phyloP scores from a whole-genome alignment of 1,140 invertebrate genomes.

The Heliothis virescens region DNA sequence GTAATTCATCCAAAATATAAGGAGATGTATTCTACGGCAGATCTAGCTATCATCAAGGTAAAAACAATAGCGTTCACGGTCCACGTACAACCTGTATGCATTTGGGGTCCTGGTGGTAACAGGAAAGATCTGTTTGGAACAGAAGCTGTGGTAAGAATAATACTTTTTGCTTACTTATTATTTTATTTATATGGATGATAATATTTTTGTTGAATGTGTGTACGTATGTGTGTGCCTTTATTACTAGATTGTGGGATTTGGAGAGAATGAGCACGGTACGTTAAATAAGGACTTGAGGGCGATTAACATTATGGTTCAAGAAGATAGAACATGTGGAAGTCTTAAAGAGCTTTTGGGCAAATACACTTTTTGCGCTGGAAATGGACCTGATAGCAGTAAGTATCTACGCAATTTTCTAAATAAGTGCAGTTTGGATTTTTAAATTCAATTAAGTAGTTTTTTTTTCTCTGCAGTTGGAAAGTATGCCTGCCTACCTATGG shows the following conservation, averaged over 20 bases:
- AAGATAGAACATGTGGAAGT: slow-evolving; percentile 68
- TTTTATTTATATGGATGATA: no score
- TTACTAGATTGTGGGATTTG: slow-evolving; percentile 73
- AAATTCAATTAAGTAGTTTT: no score
- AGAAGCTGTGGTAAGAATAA: slow-evolving; percentile 69
- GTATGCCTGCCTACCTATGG: no score
- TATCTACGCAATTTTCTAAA: background rate
- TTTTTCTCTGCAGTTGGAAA: no score
- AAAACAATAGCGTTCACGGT: slow-evolving; percentile 71
- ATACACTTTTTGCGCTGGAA: slow-evolving; percentile 77
- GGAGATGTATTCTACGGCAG: slow-evolving; percentile 65
- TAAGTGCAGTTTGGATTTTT: no score
- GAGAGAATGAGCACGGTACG: slow-evolving; percentile 67
- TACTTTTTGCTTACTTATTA: no score
- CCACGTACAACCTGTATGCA: slow-evolving; percentile 82
- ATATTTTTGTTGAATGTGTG: no score
- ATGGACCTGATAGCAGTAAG: slow-evolving; percentile 70
- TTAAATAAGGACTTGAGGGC: slow-evolving; percentile 67
- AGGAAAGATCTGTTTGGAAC: slow-evolving; percentile 73
- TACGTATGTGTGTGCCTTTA: no score
- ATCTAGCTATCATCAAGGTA: slow-evolving; percentile 81
- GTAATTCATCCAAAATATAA: slow-evolving; percentile 78
- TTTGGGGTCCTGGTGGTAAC: slow-evolving; percentile 80
- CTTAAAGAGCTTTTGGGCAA: slow-evolving; percentile 68
- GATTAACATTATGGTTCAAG: slow-evolving; percentile 71